Base-by-base conservation (phyloP, 2,113 vertebrate species). In the Cyanoderma ruficeps region DNA sequence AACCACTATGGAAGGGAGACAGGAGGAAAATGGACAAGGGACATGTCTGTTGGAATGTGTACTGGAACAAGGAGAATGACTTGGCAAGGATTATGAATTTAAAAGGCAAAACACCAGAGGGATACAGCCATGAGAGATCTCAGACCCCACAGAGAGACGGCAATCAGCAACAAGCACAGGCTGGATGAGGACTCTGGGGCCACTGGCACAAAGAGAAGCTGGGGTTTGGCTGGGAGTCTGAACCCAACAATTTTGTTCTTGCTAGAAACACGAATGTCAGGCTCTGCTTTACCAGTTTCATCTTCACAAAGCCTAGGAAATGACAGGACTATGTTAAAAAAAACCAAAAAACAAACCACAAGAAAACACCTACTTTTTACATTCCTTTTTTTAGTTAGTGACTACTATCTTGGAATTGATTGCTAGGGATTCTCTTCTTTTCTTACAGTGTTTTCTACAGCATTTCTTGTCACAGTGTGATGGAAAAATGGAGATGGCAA, bases 271-370 rank as follows among this genome's bases (percentile, higher is more conserved):
- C 8, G 33, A 3, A 3, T 2, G 1, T 33, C 41, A 82, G 61
- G 14, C 24, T 60, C 30, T 56, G n/a, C 24, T 80, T 83, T 55
- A 61, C 20, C 42, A 33, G 7, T 25, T 83, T 37, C 4, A 2
- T 19, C 55, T 41, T 27, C 41, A 31, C 37, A 64, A 64, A 87
- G 17, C 37, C 25, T 35, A 61, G 31, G 17, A 61, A 93, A 65
- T n/a, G 0, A 41, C 24, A 68, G 0, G 0, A 18, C 17, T 30
- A 16, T 10, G 20, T 35, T 18, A 2, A 50, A 75, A 74, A 30
- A 56, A 22, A 7, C 4, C 39, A 30, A 14, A 60, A 60, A 37
- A 37, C 13, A 47, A 11, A 27, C 27, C 37, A 37, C 37, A 27
- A 13, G 2, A 27, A 27, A 15, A 14, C 30, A 13, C 13, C 61